These are phyloP conservation scores for Chaetoderma sp. DNA, from an alignment of 2,888 invertebrate species.

Conservation along the genomic window DNA sequence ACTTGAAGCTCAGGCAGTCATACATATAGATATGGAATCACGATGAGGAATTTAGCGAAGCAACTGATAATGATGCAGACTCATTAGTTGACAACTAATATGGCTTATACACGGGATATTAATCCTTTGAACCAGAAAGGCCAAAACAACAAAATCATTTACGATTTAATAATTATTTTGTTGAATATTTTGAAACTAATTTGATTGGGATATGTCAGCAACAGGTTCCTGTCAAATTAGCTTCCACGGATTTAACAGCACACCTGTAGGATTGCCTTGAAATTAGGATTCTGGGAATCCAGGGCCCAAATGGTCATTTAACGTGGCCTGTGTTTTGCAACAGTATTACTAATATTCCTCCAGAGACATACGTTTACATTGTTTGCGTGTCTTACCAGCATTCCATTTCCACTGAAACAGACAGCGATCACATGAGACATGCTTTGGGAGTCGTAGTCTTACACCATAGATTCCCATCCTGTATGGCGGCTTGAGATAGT, in stretches of 20 bases:
- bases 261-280: not conserved
- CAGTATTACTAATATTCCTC: not conserved
- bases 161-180: no score
- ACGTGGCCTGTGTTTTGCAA: not conserved
- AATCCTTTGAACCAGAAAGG: no score
- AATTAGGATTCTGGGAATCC: no score
- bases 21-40: not conserved
- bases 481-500: slow-evolving; percentile 31
- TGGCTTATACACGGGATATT: not conserved
- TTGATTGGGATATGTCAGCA: no score
- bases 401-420: slow-evolving; percentile 45
- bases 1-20: no score
- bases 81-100: not conserved
- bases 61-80: not conserved
- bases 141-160: no score
- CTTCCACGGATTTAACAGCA: no score
- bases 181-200: no score
- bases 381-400: slow-evolving; percentile 31
- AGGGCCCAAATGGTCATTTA: not conserved
- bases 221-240: no score
- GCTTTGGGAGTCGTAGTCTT: slow-evolving; percentile 29
- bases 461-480: slow-evolving; percentile 23
- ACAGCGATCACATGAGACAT: slow-evolving; percentile 32
- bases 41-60: not conserved
- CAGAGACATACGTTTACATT: no score